Base-by-base conservation (phyloP, 23 tunicate genomes). In the Trididemnum miniatum region DNA sequence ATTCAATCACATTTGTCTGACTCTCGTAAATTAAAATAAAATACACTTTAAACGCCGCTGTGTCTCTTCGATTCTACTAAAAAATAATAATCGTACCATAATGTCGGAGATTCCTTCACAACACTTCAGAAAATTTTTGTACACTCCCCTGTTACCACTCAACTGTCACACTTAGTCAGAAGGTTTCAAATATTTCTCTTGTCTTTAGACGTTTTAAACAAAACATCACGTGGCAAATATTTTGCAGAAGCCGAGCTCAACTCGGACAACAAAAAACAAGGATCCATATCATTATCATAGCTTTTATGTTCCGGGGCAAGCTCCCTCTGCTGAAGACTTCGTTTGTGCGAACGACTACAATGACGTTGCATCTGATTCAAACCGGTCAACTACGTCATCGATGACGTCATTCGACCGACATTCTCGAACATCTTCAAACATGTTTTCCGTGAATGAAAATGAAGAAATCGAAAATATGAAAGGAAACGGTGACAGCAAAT, bases 281-380 rank as follows among this genome's bases (percentile, higher is more conserved):
- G 90, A 91, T 35, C 97, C 97, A 3, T 86, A 74, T 65, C 83
- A 86, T 67, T 91, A 91, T 44, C 97, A 91, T 62, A 80, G 82
- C n/a, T 65, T 81, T 28, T 77, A 86, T 82, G 80, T 91, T 64
- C 1, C 82, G 20, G 31, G 22, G 4, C 35, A 20, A 54, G 54
- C 23, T 3, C 82, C 82, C 2, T 52, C 82, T 15, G 82, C 67
- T 5, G 67, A 35, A 20, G 82, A 77, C 31, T 77, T 77, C 37
- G 82, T 77, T 27, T 51, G 36, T 32, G 36, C 31, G 12, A 37
- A 77, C 35, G 82, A 77, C n/a, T 9, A 20, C 29, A 12, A 5
- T 12, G 67, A 52, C 22, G 12, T 12, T 20, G 38, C 37, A 4
- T 77, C 82, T 2, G 59, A 73, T n/a, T 73, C 79, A 22, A 39